phyloP scores from a whole-genome alignment of 1,140 invertebrate species.

The Fopius arisanus region DNA sequence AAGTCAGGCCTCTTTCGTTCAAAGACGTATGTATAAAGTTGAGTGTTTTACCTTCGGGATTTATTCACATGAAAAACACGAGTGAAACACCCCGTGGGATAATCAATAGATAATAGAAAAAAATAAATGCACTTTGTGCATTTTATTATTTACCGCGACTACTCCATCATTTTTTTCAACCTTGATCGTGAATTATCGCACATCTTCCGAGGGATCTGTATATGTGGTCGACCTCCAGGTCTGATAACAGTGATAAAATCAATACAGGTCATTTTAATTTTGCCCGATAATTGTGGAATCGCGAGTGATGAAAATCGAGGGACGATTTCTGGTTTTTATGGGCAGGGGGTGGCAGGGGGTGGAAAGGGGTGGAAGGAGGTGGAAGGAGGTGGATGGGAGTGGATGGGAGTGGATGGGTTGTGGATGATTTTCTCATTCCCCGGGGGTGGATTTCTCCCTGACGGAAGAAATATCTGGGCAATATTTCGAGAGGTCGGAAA shows the following conservation, averaged over 20 bases:
- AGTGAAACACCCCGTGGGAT: background rate
- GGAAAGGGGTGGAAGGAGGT: too few relatives aligned
- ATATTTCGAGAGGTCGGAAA: background rate
- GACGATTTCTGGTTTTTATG: too few relatives aligned
- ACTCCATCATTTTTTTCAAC: slow-evolving; percentile 31
- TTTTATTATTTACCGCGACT: too few relatives aligned
- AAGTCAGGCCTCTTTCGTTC: slow-evolving; percentile 14
- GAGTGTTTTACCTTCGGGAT: background rate
- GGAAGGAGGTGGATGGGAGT: too few relatives aligned
- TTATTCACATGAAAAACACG: background rate
- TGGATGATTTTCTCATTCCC: too few relatives aligned
- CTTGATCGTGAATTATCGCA: slow-evolving; percentile 50
- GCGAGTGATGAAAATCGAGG: too few relatives aligned
- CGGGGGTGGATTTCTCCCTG: too few relatives aligned
- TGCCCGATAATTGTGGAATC: too few relatives aligned
- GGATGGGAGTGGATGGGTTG: too few relatives aligned
- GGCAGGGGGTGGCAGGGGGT: too few relatives aligned
- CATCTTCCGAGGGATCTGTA: background rate
- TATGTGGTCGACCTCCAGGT: slow-evolving; percentile 7
- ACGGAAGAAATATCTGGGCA: background rate
- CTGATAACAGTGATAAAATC: slow-evolving; percentile 12
- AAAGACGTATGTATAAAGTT: background rate
- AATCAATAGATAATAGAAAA: background rate
- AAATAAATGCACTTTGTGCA: background rate
- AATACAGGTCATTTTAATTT: background rate